Conservation (phyloP, 2,797 vertebrate species). For the Tapera naevia region DNA sequence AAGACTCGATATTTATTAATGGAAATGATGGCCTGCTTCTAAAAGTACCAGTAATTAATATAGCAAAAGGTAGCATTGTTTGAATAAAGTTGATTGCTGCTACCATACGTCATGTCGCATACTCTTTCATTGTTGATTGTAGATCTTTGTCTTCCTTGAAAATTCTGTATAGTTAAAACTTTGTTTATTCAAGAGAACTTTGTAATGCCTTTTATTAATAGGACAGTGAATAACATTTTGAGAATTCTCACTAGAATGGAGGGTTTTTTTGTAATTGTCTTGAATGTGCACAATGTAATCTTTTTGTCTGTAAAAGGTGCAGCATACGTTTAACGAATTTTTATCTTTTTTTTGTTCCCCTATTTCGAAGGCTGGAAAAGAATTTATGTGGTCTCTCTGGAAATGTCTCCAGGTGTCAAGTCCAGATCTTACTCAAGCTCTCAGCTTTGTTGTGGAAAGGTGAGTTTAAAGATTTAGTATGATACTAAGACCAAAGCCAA, state of each 20-base stretch:
- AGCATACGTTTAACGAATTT: neutral
- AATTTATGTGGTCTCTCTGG: constrained; percentile 97
- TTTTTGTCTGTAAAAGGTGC: neutral
- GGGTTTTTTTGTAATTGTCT: neutral
- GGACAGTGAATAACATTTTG: neutral
- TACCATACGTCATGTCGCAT: rapidly evolving
- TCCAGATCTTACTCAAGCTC: constrained; percentile 88
- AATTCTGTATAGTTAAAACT: neutral
- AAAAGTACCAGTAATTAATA: neutral
- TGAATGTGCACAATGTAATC: neutral
- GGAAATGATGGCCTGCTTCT: neutral
- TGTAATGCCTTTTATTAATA: neutral
- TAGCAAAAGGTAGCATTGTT: neutral
- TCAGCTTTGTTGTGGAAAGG: constrained; percentile 91
- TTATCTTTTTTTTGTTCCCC: constrained; percentile 5
- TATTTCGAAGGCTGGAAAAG: constrained; percentile 88
- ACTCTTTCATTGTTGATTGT: neutral
- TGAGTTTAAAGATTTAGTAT: constrained; percentile 74
- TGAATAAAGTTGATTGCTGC: neutral
- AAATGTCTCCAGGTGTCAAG: constrained; percentile 89
- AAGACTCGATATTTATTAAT: neutral
- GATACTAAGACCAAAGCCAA: neutral
- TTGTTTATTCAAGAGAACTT: neutral
- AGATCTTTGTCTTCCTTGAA: neutral
- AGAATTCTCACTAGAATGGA: neutral